Conservation (phyloP, 2,797 vertebrate species). For the Brachymystax lenok region DNA sequence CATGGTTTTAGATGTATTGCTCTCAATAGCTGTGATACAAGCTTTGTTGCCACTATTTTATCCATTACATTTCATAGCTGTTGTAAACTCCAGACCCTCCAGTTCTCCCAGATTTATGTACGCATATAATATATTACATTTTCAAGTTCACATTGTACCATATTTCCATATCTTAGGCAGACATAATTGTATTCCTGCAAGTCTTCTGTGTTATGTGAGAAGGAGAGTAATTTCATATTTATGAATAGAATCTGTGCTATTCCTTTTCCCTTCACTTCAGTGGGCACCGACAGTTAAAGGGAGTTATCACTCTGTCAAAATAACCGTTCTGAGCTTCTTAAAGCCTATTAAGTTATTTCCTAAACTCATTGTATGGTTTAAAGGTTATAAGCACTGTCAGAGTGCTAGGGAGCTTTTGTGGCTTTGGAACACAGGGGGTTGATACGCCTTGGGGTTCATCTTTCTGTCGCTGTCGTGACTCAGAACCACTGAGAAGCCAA, state of each 20-base stretch:
- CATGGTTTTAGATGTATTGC: not conserved
- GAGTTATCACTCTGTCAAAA: not conserved
- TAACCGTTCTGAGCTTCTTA: not conserved
- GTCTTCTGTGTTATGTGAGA: not conserved
- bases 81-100: not conserved
- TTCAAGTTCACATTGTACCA: not conserved
- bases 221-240: not conserved
- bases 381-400: not conserved
- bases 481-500: not conserved
- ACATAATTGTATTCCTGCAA: not conserved
- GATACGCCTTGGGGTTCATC: not conserved
- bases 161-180: not conserved
- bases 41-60: not conserved
- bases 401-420: not conserved
- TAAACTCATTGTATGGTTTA: not conserved
- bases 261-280: not conserved
- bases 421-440: not conserved
- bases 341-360: not conserved
- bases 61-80: not conserved
- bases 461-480: not conserved
- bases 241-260: not conserved
- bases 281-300: too few relatives aligned
- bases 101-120: not conserved
- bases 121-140: not conserved
- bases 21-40: not conserved